A percentile compares a stretch with the other conserved stretches of the same genome.
These are phyloP conservation scores for Squalus acanthias DNA, from an alignment of 2,797 vertebrate genomes.

Conservation along the genomic window DNA sequence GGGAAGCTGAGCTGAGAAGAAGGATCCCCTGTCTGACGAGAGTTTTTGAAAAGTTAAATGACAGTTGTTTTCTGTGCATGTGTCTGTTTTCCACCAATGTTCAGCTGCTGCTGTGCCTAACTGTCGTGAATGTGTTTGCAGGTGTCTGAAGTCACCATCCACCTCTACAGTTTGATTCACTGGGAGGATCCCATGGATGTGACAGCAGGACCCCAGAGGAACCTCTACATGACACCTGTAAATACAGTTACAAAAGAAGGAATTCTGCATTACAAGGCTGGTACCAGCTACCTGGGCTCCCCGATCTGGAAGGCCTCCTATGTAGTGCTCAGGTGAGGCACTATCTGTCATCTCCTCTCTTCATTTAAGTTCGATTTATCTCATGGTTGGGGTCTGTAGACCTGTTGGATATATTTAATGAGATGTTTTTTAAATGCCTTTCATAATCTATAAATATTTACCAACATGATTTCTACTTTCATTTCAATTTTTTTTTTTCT, in stretches of 20 bases:
- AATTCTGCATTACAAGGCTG: slow-evolving; percentile 72
- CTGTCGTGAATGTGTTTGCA: slow-evolving; percentile 45
- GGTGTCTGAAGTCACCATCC: slow-evolving; percentile 72
- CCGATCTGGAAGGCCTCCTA: slow-evolving; percentile 93
- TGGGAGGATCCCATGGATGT: slow-evolving; percentile 93
- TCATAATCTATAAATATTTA: not conserved
- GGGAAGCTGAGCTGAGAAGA: not conserved
- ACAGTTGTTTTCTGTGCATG: not conserved
- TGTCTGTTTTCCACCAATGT: not conserved
- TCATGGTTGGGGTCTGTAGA: not conserved
- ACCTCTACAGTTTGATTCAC: slow-evolving; percentile 85
- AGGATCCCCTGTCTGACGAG: not conserved
- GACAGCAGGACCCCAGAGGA: slow-evolving; percentile 54
- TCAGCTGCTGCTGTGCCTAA: not conserved
- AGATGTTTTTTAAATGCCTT: not conserved
- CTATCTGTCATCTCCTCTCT: not conserved
- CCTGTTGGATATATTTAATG: not conserved
- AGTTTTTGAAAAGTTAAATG: not conserved
- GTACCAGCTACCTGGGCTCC: slow-evolving; percentile 85
- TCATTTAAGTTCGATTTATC: not conserved
- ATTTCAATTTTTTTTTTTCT: not conserved
- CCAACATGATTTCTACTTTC: not conserved
- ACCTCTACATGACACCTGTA: slow-evolving; percentile 47
- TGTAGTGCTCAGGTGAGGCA: slow-evolving; percentile 79
- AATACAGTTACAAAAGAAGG: slow-evolving; percentile 74